Conservation (phyloP, 2,888 invertebrate species). For the Poecilus cupreus region DNA sequence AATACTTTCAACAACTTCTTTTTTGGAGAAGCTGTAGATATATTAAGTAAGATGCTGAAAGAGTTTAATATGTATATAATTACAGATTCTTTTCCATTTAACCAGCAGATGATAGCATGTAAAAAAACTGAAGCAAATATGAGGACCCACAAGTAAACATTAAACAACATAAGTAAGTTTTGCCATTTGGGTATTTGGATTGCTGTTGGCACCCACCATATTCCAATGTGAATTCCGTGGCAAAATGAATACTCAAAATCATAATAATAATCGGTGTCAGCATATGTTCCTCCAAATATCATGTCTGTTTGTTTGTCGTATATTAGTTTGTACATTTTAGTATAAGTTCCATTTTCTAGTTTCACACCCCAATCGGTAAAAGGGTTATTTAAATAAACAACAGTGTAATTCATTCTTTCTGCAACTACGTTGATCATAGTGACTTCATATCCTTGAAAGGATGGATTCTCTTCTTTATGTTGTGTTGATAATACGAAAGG, state of each 20-base stretch:
- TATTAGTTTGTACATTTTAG: slow-evolving; percentile 2
- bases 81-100: not conserved
- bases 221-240: slow-evolving; percentile 1
- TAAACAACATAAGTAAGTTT: slow-evolving; percentile 12
- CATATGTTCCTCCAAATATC: slow-evolving; percentile 15
- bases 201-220: slow-evolving; percentile 9
- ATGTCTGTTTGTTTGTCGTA: not conserved
- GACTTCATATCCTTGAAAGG: not conserved
- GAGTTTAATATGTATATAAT: not conserved
- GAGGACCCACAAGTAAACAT: not conserved
- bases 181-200: slow-evolving; percentile 15
- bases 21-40: slow-evolving; percentile 15
- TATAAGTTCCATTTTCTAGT: slow-evolving; percentile 1
- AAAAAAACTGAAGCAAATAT: not conserved
- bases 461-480: not conserved
- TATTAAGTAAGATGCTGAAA: not conserved
- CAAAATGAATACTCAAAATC: slow-evolving; percentile 30
- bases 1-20: not conserved
- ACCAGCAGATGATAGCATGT: slow-evolving; percentile 8
- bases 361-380: not conserved
- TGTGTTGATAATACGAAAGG: not conserved
- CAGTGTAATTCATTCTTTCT: not conserved
- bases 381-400: not conserved
- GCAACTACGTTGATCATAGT: not conserved
- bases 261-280: not conserved